phyloP scores from a whole-genome alignment of 1,140 invertebrate species.

The Euura lappo region DNA sequence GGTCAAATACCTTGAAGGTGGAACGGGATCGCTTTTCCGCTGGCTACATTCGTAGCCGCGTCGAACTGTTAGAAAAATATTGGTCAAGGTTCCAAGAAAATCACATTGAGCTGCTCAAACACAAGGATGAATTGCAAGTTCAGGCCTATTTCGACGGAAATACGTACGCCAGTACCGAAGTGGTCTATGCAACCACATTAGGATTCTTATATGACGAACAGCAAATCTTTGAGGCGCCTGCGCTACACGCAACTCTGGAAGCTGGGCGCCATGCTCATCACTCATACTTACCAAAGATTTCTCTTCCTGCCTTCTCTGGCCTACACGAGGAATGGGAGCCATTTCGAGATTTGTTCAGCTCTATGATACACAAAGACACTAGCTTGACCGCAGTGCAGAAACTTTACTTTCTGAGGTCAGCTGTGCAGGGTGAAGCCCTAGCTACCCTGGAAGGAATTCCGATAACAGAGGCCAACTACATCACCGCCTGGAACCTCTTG shows the following conservation, averaged over 20 bases:
- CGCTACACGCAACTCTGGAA: not conserved
- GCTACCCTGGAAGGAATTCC: slow-evolving; percentile 31
- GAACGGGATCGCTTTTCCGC: not conserved
- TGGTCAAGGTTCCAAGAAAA: not conserved
- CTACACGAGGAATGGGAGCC: slow-evolving; percentile 33
- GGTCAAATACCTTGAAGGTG: not conserved
- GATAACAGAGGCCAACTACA: slow-evolving; percentile 38
- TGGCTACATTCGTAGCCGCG: not conserved
- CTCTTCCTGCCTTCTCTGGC: slow-evolving; percentile 32
- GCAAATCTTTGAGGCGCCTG: not conserved
- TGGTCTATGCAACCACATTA: not conserved
- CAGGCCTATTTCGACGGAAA: not conserved
- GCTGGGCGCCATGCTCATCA: not conserved
- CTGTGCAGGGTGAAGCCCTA: slow-evolving; percentile 33
- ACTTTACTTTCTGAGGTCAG: slow-evolving; percentile 36
- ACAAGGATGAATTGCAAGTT: not conserved
- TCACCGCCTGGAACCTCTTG: not conserved
- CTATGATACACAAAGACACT: slow-evolving; percentile 33
- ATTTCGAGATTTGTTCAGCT: slow-evolving; percentile 34
- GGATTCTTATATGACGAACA: not conserved
- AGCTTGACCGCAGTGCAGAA: slow-evolving; percentile 27
- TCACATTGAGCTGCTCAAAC: not conserved
- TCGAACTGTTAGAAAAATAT: not conserved
- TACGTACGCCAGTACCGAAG: not conserved
- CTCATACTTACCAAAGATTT: slow-evolving; percentile 27